Evolutionary conservation across 2,113 vertebrate species (phyloP).

Genomic region (Oreamnos americanus): DNA sequence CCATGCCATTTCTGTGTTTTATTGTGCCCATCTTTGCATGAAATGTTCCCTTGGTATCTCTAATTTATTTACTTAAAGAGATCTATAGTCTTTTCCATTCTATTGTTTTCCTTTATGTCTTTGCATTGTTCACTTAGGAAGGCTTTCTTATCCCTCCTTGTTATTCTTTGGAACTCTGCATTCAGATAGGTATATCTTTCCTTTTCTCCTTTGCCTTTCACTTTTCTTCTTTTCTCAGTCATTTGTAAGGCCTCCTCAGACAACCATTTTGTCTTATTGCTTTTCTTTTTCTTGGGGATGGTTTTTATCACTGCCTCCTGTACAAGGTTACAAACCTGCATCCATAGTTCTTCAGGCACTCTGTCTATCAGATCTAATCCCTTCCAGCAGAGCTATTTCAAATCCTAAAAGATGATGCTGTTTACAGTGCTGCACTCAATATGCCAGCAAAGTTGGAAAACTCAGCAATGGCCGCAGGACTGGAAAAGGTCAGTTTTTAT

Average conservation of each 20-base stretch:
- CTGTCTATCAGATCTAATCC: background rate
- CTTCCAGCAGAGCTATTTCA: background rate
- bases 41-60: background rate
- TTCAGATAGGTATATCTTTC: background rate
- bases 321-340: background rate
- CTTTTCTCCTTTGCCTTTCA: background rate
- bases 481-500: background rate
- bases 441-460: background rate
- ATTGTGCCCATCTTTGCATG: background rate
- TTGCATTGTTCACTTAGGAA: background rate
- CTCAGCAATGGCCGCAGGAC: background rate
- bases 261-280: background rate
- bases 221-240: background rate
- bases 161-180: background rate
- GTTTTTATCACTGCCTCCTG: background rate
- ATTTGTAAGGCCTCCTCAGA: background rate
- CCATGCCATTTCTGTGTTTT: background rate
- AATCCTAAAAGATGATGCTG: background rate
- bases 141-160: background rate
- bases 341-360: background rate
- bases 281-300: background rate
- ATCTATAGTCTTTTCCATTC: background rate
- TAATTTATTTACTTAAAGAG: background rate
- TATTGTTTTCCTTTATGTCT: background rate
- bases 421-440: background rate